Conservation (phyloP, 1,140 invertebrate species). For the Caenorhabditis briggsae region DNA sequence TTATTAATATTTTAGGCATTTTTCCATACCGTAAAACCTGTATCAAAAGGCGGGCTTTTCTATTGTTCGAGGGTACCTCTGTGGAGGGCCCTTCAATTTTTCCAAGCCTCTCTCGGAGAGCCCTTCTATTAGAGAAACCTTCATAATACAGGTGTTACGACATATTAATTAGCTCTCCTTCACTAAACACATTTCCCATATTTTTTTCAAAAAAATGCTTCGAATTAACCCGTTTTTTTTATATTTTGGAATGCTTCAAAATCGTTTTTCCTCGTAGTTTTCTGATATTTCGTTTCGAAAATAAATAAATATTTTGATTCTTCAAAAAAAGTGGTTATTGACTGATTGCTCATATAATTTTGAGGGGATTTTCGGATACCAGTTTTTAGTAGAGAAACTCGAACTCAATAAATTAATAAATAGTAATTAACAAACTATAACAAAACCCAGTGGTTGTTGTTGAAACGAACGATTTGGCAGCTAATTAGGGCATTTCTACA, state of each 20-base stretch:
- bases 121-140: no score
- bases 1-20: no score
- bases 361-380: neutral
- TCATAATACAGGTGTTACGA: no score
- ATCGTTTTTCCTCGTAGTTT: neutral
- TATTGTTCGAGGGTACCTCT: no score
- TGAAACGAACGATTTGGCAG: neutral
- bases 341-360: neutral
- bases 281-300: constrained; percentile 5
- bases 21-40: no score
- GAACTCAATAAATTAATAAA: neutral
- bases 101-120: no score
- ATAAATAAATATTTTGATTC: neutral
- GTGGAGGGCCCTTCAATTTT: no score
- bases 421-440: neutral
- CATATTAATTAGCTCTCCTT: no score
- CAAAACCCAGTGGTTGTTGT: neutral
- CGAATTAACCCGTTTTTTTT: neutral
- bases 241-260: constrained; percentile 21
- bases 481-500: constrained; percentile 35
- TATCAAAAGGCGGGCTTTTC: no score
- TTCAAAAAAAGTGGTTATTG: constrained; percentile 8
- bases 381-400: no score
- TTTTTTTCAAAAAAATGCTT: neutral
- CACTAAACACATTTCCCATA: neutral